These are phyloP conservation scores for Salvelinus fontinalis DNA, from an alignment of 2,113 vertebrate genomes.

Conservation along the genomic window DNA sequence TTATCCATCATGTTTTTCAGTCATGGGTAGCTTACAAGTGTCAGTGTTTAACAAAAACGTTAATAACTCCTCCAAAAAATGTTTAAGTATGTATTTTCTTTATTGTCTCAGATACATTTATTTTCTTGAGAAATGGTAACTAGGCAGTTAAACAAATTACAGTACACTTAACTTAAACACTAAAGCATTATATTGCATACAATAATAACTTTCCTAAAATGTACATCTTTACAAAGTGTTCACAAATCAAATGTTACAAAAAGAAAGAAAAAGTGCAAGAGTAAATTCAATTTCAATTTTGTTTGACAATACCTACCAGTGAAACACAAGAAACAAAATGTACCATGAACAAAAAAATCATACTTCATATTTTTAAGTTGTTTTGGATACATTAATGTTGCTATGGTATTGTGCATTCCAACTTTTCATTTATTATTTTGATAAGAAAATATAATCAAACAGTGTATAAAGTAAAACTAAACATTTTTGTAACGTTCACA, in stretches of 20 bases:
- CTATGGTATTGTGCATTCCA: conserved; percentile 50
- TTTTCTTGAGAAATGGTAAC: conserved; percentile 69
- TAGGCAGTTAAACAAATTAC: conserved; percentile 76
- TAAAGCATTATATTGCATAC: conserved; percentile 68
- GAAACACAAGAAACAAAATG: conserved; percentile 55
- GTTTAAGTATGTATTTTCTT: conserved; percentile 66
- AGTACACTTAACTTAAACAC: conserved; percentile 75
- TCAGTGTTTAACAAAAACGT: too few relatives aligned
- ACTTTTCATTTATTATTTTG: conserved; percentile 33
- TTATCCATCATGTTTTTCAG: too few relatives aligned
- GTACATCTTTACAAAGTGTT: conserved; percentile 81
- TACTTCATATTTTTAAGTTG: conserved; percentile 69
- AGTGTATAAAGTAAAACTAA: conserved; percentile 54
- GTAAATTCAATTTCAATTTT: conserved; percentile 60
- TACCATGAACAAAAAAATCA: conserved; percentile 56
- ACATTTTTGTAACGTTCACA: conserved; percentile 66
- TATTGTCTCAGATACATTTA: conserved; percentile 63
- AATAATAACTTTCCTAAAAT: conserved; percentile 77
- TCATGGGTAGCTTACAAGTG: too few relatives aligned
- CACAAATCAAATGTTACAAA: conserved; percentile 64
- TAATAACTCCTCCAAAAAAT: too few relatives aligned
- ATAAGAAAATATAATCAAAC: conserved; percentile 34
- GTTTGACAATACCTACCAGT: conserved; percentile 65
- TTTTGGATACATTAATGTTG: conserved; percentile 50
- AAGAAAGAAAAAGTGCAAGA: conserved; percentile 74